These are phyloP conservation scores for Imbricaverruca yamaguchii DNA, from an alignment of 2,888 invertebrate genomes.

Conservation along the genomic window DNA sequence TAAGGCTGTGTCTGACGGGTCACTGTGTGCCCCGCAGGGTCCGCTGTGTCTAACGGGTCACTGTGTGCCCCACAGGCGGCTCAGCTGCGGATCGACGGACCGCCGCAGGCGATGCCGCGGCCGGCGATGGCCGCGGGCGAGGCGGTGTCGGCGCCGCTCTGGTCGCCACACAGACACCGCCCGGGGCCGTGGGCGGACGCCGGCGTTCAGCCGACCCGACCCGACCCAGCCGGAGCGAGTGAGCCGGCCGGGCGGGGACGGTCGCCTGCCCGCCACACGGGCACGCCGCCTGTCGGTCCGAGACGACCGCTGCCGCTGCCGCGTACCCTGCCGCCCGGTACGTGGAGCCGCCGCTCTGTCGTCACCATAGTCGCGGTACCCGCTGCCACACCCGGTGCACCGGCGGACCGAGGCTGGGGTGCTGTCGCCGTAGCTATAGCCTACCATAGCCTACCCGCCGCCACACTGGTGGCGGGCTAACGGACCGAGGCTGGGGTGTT, in stretches of 20 bases:
- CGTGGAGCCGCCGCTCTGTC: neutral
- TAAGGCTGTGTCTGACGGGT: too few relatives aligned
- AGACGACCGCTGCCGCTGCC: slow-evolving; percentile 21
- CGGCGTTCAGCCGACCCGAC: neutral
- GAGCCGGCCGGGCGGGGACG: neutral
- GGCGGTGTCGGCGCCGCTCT: slow-evolving; percentile 11
- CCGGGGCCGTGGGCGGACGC: neutral
- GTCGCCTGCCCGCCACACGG: neutral
- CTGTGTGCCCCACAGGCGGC: neutral
- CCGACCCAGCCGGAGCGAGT: neutral
- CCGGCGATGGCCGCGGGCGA: neutral
- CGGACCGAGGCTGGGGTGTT: too few relatives aligned
- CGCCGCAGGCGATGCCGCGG: neutral
- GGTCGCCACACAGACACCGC: neutral
- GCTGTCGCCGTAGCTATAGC: too few relatives aligned
- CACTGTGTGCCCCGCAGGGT: too few relatives aligned
- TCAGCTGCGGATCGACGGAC: neutral
- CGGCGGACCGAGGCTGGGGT: too few relatives aligned
- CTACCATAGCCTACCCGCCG: too few relatives aligned
- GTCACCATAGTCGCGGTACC: slow-evolving; percentile 25
- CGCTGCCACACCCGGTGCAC: too few relatives aligned
- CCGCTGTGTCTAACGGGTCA: too few relatives aligned
- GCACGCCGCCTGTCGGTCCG: neutral
- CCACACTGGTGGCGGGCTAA: too few relatives aligned
- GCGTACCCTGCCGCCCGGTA: slow-evolving; percentile 5